phyloP scores from a whole-genome alignment of 2,888 invertebrate species.

The Notocelia uddmanniana region DNA sequence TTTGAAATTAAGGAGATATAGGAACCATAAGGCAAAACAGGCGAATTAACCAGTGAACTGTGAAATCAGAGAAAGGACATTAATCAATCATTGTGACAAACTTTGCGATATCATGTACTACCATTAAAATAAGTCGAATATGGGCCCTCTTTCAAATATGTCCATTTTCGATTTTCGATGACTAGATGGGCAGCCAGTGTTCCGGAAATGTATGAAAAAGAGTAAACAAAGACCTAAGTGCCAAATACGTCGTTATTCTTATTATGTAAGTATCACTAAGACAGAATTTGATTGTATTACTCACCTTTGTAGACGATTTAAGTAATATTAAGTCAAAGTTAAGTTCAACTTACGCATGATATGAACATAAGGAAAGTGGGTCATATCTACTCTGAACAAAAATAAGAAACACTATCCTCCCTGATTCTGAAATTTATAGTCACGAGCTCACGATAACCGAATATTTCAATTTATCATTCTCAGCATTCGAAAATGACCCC shows the following conservation, averaged over 20 bases:
- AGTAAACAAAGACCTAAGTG: slow-evolving; percentile 71
- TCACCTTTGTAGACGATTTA: slow-evolving; percentile 8
- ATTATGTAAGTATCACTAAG: slow-evolving; percentile 47
- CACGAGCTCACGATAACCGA: too few relatives aligned
- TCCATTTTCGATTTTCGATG: too few relatives aligned
- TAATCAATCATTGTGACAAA: too few relatives aligned
- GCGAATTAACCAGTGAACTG: too few relatives aligned
- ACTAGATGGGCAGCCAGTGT: slow-evolving; percentile 4
- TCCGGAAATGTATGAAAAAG: slow-evolving; percentile 35
- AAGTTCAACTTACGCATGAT: neutral
- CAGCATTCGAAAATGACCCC: slow-evolving; percentile 2
- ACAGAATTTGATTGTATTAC: slow-evolving; percentile 18
- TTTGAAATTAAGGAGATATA: neutral
- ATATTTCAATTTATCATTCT: neutral
- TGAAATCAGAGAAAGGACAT: too few relatives aligned
- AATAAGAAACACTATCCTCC: neutral
- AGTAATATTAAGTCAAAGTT: neutral
- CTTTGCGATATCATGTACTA: too few relatives aligned
- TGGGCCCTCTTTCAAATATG: too few relatives aligned
- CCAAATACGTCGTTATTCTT: slow-evolving; percentile 70
- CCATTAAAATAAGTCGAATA: too few relatives aligned
- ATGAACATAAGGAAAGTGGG: neutral
- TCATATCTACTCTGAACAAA: neutral
- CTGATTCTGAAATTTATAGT: neutral
- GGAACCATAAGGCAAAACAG: too few relatives aligned